Conservation (phyloP, 2,797 vertebrate species). For the Lemur catta region DNA sequence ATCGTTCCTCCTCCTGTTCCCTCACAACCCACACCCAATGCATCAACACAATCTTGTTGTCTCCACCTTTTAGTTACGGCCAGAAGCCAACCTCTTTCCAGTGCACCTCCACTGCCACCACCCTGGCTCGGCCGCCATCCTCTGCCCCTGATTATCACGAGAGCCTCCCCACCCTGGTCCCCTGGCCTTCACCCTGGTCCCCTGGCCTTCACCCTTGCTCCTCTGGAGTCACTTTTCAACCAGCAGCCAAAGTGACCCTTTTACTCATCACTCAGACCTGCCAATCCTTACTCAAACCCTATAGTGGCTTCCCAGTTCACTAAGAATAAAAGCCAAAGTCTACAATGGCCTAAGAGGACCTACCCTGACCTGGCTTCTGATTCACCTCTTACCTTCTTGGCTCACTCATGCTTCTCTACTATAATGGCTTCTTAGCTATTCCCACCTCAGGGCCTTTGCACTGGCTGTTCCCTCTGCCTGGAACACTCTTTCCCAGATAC, state of each 20-base stretch:
- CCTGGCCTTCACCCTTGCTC: not conserved
- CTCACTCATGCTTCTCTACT: not conserved
- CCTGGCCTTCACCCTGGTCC: not conserved
- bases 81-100: not conserved
- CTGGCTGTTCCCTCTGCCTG: not conserved
- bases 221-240: not conserved
- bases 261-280: not conserved
- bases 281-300: not conserved
- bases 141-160: not conserved
- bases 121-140: not conserved
- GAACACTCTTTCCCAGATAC: not conserved
- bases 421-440: not conserved
- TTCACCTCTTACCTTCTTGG: not conserved
- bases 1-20: fast-evolving
- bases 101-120: too few relatives aligned
- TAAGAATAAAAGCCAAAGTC: not conserved
- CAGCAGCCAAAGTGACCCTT: not conserved
- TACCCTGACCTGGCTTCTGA: not conserved
- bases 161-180: not conserved
- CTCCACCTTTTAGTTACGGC: not conserved
- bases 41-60: not conserved
- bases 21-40: not conserved
- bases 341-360: not conserved
- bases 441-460: not conserved
- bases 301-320: not conserved